Conservation (phyloP, 2,113 vertebrate species). For the Glaucomys volans region DNA sequence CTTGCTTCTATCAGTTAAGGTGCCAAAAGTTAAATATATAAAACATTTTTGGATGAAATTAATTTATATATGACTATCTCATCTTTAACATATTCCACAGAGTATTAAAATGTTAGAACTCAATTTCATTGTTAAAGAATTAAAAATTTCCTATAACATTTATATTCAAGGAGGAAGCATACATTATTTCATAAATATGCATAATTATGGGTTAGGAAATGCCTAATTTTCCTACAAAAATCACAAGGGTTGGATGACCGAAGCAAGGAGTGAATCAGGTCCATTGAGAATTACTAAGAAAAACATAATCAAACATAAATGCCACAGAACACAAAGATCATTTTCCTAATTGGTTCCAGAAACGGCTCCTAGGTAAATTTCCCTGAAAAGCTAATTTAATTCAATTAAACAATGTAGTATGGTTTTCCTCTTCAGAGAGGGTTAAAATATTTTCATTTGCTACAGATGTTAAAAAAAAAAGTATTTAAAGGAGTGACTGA, state of each 20-base stretch:
- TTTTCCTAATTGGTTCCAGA: slow-evolving; percentile 84
- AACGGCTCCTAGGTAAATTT: slow-evolving; percentile 80
- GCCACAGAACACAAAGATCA: slow-evolving; percentile 75
- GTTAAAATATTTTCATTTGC: slow-evolving; percentile 78
- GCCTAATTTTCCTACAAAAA: slow-evolving; percentile 74
- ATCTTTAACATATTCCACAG: background rate
- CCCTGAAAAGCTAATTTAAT: slow-evolving; percentile 79
- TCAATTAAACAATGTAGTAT: slow-evolving; percentile 77
- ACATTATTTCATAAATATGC: slow-evolving; percentile 61
- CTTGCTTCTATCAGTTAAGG: slow-evolving; percentile 11
- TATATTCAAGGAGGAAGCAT: slow-evolving; percentile 48
- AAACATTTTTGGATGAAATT: background rate
- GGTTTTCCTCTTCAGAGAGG: slow-evolving; percentile 77
- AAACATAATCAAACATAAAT: slow-evolving; percentile 82
- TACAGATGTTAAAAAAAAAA: slow-evolving; percentile 75
- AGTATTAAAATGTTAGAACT: background rate
- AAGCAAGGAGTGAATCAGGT: slow-evolving; percentile 66
- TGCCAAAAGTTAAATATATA: background rate
- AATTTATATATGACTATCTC: background rate
- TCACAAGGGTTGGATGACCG: slow-evolving; percentile 70
- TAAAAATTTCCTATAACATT: slow-evolving; percentile 32
- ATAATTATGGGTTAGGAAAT: slow-evolving; percentile 74
- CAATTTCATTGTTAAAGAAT: background rate
- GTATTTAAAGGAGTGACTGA: slow-evolving; percentile 66
- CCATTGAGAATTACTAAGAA: slow-evolving; percentile 79